Base-by-base conservation (phyloP, 2,113 vertebrate species). In the Heloderma charlesbogerti region DNA sequence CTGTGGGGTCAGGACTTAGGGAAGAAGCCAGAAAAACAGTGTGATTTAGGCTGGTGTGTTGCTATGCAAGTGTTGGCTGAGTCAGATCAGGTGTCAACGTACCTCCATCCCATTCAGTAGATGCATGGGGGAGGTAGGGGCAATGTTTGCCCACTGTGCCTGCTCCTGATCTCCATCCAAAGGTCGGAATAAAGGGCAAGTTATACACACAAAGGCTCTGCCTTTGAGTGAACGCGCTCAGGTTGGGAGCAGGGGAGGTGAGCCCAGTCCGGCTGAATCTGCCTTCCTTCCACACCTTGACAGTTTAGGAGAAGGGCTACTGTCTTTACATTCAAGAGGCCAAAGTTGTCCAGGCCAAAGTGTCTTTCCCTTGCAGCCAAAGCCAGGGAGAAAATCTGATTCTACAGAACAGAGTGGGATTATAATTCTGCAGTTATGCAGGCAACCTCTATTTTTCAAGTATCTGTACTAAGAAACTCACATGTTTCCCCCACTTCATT, bases 401-500 rank as follows among this genome's bases (percentile, higher is more conserved):
- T 0, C 0, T 0, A 37, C 74, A 83, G 72, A 88, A 8, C 5
- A 84, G 31, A 78, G 37, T 0, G 0, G 4, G 0, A 20, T 3
- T 66, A 63, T 31, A 84, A 77, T 0, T 0, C 82, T 85, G 34
- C 77, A 7, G 34, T 15, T 71, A 57, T 20, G 67, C n/a, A 89
- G 86, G 12, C 82, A 91, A 63, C 81, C 89, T 87, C 86, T 1
- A 77, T 88, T 96, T 94, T 79, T 40, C 85, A 88, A 92, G 79
- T 34, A 31, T 34, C 92, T n/a, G 92, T 94, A 87, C 92, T 91
- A 86, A 96, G 91, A 88, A 90, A 91, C 85, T 94, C 93, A 80
- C 86, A 75, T 3, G 15, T 80, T n/a, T 22, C 34, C 79, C 43
- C 25, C 57, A n/a, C 25, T 77, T 75, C 60, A 90, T 77, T 74